phyloP scores from a whole-genome alignment of 2,113 vertebrate genomes.

The Crotalus horridus region DNA sequence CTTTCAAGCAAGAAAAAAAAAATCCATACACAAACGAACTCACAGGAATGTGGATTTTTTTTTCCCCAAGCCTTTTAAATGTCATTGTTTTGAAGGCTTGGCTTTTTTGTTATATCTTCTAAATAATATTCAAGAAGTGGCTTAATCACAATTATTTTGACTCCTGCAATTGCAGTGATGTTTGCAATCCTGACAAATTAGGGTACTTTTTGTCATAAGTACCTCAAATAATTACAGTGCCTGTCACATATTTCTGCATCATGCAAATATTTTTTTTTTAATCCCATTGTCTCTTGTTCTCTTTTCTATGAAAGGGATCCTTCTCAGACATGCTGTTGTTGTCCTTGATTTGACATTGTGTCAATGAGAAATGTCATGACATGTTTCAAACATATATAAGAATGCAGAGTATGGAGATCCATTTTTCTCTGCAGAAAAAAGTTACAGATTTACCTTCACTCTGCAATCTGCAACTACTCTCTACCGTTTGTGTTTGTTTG shows the following conservation, averaged over 20 bases:
- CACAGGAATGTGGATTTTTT: conserved; percentile 43
- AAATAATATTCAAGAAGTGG: conserved; percentile 42
- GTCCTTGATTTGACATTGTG: conserved; percentile 57
- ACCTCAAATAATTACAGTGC: conserved; percentile 61
- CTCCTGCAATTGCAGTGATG: conserved; percentile 54
- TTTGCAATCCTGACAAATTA: conserved; percentile 62
- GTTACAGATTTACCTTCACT: background rate
- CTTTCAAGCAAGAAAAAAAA: background rate
- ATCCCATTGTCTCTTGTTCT: background rate
- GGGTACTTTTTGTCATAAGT: conserved; percentile 62
- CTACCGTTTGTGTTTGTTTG: background rate
- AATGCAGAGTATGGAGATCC: background rate
- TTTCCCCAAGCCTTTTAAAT: conserved; percentile 42
- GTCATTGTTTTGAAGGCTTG: conserved; percentile 40
- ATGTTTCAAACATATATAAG: conserved; percentile 1
- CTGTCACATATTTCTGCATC: conserved; percentile 59
- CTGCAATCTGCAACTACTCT: background rate
- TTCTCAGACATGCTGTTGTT: conserved; percentile 46
- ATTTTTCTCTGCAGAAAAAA: background rate
- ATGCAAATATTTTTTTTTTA: conserved; percentile 37
- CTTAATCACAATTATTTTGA: conserved; percentile 67
- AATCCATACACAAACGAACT: background rate
- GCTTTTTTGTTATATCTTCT: conserved; percentile 45
- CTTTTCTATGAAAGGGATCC: background rate
- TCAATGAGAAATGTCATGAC: conserved; percentile 57